A percentile compares a stretch with the other conserved stretches of the same genome.
Conservation (phyloP, 2,113 vertebrate species). For the Rhinichthys klamathensis region DNA sequence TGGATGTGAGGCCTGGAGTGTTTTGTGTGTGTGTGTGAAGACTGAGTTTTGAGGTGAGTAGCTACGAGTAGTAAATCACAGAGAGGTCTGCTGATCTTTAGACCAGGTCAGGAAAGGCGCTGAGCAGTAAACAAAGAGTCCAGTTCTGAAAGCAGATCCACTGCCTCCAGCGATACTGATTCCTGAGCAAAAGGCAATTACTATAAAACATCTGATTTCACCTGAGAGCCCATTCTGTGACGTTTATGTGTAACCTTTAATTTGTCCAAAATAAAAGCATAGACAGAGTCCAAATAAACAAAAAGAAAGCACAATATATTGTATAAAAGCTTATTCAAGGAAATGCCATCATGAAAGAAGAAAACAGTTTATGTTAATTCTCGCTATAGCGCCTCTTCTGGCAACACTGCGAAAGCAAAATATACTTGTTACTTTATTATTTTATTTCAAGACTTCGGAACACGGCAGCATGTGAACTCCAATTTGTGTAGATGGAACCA, state of each 20-base stretch:
- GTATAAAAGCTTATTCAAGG: not conserved
- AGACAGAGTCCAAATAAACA: no score
- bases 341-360: not conserved
- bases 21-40: not conserved
- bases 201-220: constrained; percentile 12
- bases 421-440: no score
- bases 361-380: no score
- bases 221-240: not conserved
- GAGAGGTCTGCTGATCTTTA: constrained; percentile 14
- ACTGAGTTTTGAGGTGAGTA: constrained; percentile 6
- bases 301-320: no score
- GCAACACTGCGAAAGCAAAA: no score
- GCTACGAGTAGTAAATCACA: constrained; percentile 7
- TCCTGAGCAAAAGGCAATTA: constrained; percentile 22
- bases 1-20: not conserved
- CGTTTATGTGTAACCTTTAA: not conserved
- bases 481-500: not conserved
- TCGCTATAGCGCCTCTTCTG: no score
- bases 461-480: no score
- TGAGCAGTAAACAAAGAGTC: constrained; percentile 41
- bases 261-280: not conserved
- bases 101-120: constrained; percentile 25
- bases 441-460: no score
- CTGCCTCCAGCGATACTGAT: constrained; percentile 7
- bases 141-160: constrained; percentile 28